Evolutionary conservation across 2,113 vertebrate species (phyloP).

Genomic region (Lepidothrix coronata): DNA sequence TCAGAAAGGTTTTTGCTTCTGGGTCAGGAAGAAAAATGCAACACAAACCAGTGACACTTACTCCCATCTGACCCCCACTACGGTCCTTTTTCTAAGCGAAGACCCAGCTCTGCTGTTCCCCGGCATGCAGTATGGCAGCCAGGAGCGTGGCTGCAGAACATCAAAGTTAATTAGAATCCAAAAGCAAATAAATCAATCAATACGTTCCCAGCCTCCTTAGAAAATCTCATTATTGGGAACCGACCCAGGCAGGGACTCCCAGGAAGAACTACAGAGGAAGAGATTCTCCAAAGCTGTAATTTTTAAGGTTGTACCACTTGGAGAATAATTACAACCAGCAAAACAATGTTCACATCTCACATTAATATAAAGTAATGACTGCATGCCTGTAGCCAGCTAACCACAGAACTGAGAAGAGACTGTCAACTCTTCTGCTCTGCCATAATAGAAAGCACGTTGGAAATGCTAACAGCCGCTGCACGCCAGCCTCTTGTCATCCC

Average conservation of each 20-base stretch:
- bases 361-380: slow-evolving; percentile 62
- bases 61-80: not conserved
- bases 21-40: not conserved
- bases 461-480: slow-evolving; percentile 18
- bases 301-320: slow-evolving; percentile 20
- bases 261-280: slow-evolving; percentile 29
- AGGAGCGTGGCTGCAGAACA: not conserved
- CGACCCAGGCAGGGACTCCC: not conserved
- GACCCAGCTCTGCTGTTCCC: not conserved
- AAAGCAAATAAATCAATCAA: slow-evolving; percentile 47
- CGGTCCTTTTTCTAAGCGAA: not conserved
- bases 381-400: slow-evolving; percentile 54
- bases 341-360: slow-evolving; percentile 37
- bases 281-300: slow-evolving; percentile 41
- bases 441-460: slow-evolving; percentile 59
- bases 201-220: not conserved
- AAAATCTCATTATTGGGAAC: slow-evolving; percentile 49
- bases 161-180: slow-evolving; percentile 14
- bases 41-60: not conserved
- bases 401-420: slow-evolving; percentile 62
- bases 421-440: slow-evolving; percentile 57
- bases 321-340: slow-evolving; percentile 39
- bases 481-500: slow-evolving; percentile 37
- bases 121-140: not conserved
- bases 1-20: not conserved